phyloP scores from a whole-genome alignment of 2,113 vertebrate genomes.

The Serilophus lunatus region DNA sequence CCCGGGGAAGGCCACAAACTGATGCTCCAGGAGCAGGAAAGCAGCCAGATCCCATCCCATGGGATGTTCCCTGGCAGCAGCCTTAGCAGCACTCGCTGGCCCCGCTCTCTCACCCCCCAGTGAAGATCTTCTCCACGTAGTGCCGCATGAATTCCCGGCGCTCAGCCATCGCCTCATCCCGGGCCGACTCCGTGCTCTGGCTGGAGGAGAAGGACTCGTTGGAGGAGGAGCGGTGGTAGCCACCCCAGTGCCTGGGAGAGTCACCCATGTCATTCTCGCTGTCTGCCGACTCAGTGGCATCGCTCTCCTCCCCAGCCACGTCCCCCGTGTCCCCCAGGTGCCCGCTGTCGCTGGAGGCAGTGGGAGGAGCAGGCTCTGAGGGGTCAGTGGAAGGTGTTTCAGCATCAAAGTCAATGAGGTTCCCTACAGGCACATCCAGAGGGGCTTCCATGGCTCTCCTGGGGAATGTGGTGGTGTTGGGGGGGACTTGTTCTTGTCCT shows the following conservation, averaged over 20 bases:
- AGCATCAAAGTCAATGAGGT: conserved; percentile 83
- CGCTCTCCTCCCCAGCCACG: conserved; percentile 73
- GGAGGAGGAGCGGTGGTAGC: conserved; percentile 82
- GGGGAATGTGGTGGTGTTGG: rapidly evolving
- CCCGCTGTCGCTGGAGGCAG: neutral
- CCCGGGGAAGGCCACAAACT: rapidly evolving
- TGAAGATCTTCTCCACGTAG: conserved; percentile 93
- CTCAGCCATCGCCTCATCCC: conserved; percentile 68
- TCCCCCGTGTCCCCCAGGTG: neutral
- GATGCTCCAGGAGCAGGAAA: rapidly evolving
- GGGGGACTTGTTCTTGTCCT: neutral
- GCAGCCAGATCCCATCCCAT: rapidly evolving
- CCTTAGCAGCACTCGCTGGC: rapidly evolving
- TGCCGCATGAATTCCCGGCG: conserved; percentile 84
- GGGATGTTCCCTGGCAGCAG: neutral
- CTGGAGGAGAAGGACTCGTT: conserved; percentile 82
- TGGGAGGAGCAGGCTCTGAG: neutral
- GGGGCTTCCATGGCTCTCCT: conserved; percentile 75
- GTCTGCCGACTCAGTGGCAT: conserved; percentile 91
- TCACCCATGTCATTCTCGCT: conserved; percentile 87
- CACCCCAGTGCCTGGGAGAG: conserved; percentile 73
- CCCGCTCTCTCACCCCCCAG: conserved; percentile 74
- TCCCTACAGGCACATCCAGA: conserved; percentile 74
- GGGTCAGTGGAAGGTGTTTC: conserved; percentile 48
- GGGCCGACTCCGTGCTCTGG: conserved; percentile 81